Base-by-base conservation (phyloP, 2,113 vertebrate species). In the Tachysurus fulvidraco region DNA sequence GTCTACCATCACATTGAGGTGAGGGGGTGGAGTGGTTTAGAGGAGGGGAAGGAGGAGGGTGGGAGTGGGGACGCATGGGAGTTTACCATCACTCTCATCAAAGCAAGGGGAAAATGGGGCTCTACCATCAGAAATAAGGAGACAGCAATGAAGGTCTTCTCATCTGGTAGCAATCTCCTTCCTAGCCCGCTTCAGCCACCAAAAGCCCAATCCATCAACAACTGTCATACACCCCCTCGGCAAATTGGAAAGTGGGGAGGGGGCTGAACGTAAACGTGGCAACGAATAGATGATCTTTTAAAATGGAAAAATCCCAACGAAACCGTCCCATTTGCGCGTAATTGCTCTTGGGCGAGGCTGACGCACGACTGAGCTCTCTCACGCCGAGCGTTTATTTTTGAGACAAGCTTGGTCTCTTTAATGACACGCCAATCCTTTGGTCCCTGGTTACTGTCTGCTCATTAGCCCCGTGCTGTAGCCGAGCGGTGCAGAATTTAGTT, bases 141-240 rank as follows among this genome's bases (percentile, higher is more conserved):
- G 85, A 85, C 78, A 88, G 86, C 88, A 88, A 92, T 90, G 81
- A 86, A 93, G 94, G 94, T 91, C 92, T 91, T 92, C 92, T 95
- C 95, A 95, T 95, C 93, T 95, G 95, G 94, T 94, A 94, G 91
- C 94, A 95, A 95, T 95, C 94, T 94, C 89, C 79, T 90, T 28
- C 41, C 84, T 88, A 93, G 90, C 87, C 91, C 69, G 88, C 91
- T 92, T 93, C 91, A 93, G 91, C 91, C 93, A 94, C 92, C 93
- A 91, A 93, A 93, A 94, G 90, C 90, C 91, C 90, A 90, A 95
- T 95, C 92, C 93, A 95, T 95, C 94, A 95, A 92, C 91, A 89
- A 92, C 92, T 92, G 93, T 94, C 93, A 94, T 93, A 88, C 88
- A 88, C 91, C 19, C 19, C 65, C 71, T 80, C 91, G 85, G 69